Evolutionary conservation across 2,888 invertebrate genomes (phyloP).

Genomic region (Nymphalis polychloros): DNA sequence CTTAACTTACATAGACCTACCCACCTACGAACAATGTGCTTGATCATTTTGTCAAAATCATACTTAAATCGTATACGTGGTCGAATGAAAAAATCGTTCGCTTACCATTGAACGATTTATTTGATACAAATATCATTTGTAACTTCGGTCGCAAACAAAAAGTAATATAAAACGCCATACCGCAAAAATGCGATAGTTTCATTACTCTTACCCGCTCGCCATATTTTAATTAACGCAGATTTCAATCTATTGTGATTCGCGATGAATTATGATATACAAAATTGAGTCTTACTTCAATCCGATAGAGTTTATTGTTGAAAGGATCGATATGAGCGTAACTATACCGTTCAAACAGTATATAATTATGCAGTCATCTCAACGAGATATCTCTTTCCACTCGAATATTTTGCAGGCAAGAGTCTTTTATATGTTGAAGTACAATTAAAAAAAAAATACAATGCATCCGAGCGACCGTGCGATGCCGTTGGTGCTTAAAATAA

Average conservation of each 20-base stretch:
- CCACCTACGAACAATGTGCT: too few relatives aligned
- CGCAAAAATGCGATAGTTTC: slow-evolving; percentile 13
- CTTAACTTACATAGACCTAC: too few relatives aligned
- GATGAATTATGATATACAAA: background rate
- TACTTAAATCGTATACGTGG: too few relatives aligned
- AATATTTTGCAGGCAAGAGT: slow-evolving; percentile 15
- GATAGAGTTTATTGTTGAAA: background rate
- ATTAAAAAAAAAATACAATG: slow-evolving; percentile 25
- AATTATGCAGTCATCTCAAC: slow-evolving; percentile 23
- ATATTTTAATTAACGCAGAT: slow-evolving; percentile 19
- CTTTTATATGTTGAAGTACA: slow-evolving; percentile 25
- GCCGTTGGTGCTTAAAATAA: slow-evolving; percentile 23
- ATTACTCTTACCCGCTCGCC: slow-evolving; percentile 13
- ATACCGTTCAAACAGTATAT: slow-evolving; percentile 13
- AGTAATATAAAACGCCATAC: slow-evolving; percentile 6
- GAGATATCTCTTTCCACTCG: slow-evolving; percentile 16
- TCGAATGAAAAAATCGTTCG: too few relatives aligned
- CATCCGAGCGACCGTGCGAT: slow-evolving; percentile 13
- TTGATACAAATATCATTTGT: background rate
- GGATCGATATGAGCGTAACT: background rate
- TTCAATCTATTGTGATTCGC: background rate
- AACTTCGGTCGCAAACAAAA: slow-evolving; percentile 3
- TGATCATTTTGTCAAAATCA: too few relatives aligned
- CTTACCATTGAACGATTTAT: background rate
- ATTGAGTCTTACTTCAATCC: background rate